These are phyloP conservation scores for Gymnogyps californianus DNA, from an alignment of 2,113 vertebrate genomes.

Conservation along the genomic window DNA sequence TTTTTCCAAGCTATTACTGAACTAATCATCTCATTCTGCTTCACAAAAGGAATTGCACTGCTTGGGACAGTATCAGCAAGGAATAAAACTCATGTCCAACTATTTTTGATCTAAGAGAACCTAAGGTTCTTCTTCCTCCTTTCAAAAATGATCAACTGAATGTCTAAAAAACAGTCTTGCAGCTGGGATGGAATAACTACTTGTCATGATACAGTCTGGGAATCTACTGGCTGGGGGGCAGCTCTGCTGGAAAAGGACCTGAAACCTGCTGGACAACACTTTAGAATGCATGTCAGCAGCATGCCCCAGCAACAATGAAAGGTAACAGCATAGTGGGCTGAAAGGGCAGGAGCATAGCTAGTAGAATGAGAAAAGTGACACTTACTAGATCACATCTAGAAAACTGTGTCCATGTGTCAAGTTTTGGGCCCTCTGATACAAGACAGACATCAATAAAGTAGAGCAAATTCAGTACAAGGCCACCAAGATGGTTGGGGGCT, in stretches of 20 bases:
- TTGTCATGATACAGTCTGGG: not conserved
- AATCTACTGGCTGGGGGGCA: fast-evolving
- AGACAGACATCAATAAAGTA: not conserved
- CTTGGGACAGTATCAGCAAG: not conserved
- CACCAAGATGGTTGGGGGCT: not conserved
- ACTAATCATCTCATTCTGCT: not conserved
- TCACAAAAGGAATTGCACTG: not conserved
- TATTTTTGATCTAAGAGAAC: not conserved
- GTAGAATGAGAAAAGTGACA: not conserved
- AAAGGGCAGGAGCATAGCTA: fast-evolving
- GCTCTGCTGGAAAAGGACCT: not conserved
- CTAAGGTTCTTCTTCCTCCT: not conserved
- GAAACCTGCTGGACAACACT: not conserved
- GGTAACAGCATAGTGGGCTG: not conserved
- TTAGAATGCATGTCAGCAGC: not conserved
- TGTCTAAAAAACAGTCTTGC: not conserved
- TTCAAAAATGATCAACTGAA: not conserved
- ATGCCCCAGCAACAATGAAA: not conserved
- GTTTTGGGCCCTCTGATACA: not conserved
- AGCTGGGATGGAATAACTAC: not conserved
- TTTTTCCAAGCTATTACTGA: not conserved
- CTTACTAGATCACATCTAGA: not conserved
- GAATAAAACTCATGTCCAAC: not conserved
- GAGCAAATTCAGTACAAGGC: not conserved
- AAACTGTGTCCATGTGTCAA: not conserved